phyloP scores from a whole-genome alignment of 1,140 invertebrate species.

The Euura saliciscinereae region DNA sequence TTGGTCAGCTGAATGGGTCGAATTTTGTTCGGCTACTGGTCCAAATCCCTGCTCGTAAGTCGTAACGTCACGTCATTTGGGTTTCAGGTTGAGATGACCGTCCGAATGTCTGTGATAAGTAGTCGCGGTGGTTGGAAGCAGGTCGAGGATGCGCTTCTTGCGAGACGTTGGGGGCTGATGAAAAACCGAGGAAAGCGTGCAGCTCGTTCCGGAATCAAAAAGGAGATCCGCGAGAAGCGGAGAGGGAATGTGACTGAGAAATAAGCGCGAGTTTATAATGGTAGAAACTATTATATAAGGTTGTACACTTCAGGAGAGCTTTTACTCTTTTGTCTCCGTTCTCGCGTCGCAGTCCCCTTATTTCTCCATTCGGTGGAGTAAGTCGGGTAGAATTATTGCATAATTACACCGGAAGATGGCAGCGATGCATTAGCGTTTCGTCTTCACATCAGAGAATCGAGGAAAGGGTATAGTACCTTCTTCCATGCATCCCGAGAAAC shows the following conservation, averaged over 20 bases:
- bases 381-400: no score
- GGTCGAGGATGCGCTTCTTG: conserved; percentile 11
- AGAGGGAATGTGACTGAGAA: not conserved
- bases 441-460: no score
- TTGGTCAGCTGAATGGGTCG: not conserved
- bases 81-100: conserved; percentile 23
- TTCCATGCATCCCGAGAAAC: not conserved
- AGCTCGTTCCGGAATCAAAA: not conserved
- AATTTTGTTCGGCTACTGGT: not conserved
- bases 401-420: no score
- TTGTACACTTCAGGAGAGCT: no score
- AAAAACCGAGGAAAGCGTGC: not conserved
- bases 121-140: conserved; percentile 14
- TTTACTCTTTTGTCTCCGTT: no score
- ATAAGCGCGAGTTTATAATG: not conserved
- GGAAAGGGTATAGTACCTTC: not conserved
- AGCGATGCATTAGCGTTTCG: no score
- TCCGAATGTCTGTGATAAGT: conserved; percentile 30
- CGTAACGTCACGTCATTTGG: conserved; percentile 3
- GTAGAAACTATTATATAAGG: not conserved
- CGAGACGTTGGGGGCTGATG: not conserved
- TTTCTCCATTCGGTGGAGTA: no score
- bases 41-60: not conserved
- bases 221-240: not conserved
- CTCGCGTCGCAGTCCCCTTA: no score